Base-by-base conservation (phyloP, 64 coral and sea anemone species). In the Actinia tenebrosa region DNA sequence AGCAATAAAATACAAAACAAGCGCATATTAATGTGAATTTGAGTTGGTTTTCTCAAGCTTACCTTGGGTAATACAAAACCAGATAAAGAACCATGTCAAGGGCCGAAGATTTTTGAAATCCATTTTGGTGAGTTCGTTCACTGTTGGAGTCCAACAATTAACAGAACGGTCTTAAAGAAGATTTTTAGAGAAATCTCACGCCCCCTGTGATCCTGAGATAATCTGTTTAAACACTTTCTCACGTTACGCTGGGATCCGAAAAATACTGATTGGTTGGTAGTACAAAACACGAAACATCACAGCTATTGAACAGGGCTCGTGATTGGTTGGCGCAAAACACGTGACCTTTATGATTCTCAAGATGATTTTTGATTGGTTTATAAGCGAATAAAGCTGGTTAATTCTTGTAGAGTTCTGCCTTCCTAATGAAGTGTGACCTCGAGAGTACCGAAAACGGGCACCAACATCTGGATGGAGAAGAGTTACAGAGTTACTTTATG, bases 401-500 rank as follows among this genome's bases (percentile, higher is more conserved):
- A 55, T 55, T 55, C 53, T 55, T 55, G 53, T 55, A 55, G 53
- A 55, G 53, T 55, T 55, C 53, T 55, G 53, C 53, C 53, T 55
- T 11, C 53, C 53, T 55, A 55, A 55, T 55, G 53, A 55, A 55
- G 53, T 55, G 53, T 55, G 6, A 11, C 53, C 14, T 20, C 61
- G 61, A 64, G 61, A 64, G 16, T 18, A 64, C 72, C 72, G 72
- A 27, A 45, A n/a, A 20, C 23, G 25, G 43, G 72, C 72, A 42
- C 23, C 23, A 78, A 16, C 72, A 78, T 42, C 25, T 42, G 72
- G 72, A 42, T 27, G 43, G 43, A 78, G 43, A 27, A 27, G 23
- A 78, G 43, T 78, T 42, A 37, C 72, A 78, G 72, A 78, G 43
- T n/a, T 78, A 45, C 43, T 78, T 11, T 78, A 78, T 78, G 72